These are phyloP conservation scores for Rhinopomastus cyanomelas DNA, from an alignment of 2,113 vertebrate genomes.

Conservation along the genomic window DNA sequence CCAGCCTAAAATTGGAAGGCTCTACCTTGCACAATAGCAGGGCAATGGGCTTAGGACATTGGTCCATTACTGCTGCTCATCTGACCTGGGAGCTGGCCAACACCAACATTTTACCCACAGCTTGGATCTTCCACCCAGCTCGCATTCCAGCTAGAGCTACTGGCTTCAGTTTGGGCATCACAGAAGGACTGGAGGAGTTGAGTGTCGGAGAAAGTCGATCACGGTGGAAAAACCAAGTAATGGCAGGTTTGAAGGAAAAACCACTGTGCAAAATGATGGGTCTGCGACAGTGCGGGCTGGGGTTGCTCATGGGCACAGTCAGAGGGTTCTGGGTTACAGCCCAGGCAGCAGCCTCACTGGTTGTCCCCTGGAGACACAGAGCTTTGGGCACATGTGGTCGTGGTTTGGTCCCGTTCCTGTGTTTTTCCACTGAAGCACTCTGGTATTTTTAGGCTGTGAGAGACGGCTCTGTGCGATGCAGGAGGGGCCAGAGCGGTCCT, in stretches of 20 bases:
- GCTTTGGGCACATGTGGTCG: neutral
- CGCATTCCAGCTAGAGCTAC: neutral
- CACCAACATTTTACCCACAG: neutral
- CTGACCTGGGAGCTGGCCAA: neutral
- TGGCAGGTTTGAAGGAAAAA: neutral
- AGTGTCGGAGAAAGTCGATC: neutral
- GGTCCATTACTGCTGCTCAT: neutral
- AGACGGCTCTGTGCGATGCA: neutral
- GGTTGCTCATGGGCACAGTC: neutral
- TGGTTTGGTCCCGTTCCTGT: conserved; percentile 34
- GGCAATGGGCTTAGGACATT: neutral
- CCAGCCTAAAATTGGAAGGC: neutral
- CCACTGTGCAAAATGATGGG: neutral
- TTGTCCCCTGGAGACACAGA: neutral
- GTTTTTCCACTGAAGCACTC: conserved; percentile 53
- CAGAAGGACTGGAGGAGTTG: neutral
- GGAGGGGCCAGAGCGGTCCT: neutral
- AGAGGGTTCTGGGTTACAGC: neutral
- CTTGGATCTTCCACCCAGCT: neutral
- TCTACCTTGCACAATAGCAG: fast-evolving
- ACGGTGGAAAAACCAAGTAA: conserved; percentile 12
- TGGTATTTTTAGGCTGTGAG: conserved; percentile 39
- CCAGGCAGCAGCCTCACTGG: neutral
- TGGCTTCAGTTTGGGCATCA: neutral
- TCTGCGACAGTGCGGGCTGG: neutral